phyloP scores from a whole-genome alignment of 30 jellyfish, hydroid and myxozoan genomes.

The Turritopsis dohrnii region DNA sequence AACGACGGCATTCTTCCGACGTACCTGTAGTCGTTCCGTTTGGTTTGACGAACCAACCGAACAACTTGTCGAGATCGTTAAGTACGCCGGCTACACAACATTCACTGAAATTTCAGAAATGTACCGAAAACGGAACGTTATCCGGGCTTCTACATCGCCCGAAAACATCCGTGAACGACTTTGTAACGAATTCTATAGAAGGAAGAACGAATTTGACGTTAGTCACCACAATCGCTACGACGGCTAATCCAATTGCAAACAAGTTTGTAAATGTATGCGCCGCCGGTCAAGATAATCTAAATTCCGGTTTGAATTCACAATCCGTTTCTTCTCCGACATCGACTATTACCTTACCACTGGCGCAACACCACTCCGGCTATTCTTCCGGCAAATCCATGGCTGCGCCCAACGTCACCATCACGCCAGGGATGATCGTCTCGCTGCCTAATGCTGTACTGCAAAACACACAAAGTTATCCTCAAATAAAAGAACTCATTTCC shows the following conservation, averaged over 20 bases:
- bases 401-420: constrained; percentile 84
- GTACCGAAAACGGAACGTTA: constrained; percentile 26
- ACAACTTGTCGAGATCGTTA: constrained; percentile 11
- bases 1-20: constrained; percentile 40
- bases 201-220: constrained; percentile 41
- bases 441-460: constrained; percentile 60
- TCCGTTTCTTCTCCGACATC: constrained; percentile 34
- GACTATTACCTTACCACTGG: background rate
- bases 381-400: constrained; percentile 24
- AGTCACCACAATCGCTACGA: constrained; percentile 34
- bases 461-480: constrained; percentile 10
- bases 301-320: constrained; percentile 63
- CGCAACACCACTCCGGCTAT: constrained; percentile 11
- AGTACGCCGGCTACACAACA: constrained; percentile 25
- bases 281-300: constrained; percentile 17
- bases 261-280: background rate
- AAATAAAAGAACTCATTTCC: constrained; percentile 20
- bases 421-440: constrained; percentile 93
- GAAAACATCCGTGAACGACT: constrained; percentile 26
- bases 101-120: background rate
- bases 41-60: constrained; percentile 22
- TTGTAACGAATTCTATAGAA: background rate
- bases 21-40: constrained; percentile 24
- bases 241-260: constrained; percentile 29
- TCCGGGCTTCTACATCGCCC: constrained; percentile 33